Conservation (phyloP, 2,888 invertebrate species). For the Pterostichus madidus region DNA sequence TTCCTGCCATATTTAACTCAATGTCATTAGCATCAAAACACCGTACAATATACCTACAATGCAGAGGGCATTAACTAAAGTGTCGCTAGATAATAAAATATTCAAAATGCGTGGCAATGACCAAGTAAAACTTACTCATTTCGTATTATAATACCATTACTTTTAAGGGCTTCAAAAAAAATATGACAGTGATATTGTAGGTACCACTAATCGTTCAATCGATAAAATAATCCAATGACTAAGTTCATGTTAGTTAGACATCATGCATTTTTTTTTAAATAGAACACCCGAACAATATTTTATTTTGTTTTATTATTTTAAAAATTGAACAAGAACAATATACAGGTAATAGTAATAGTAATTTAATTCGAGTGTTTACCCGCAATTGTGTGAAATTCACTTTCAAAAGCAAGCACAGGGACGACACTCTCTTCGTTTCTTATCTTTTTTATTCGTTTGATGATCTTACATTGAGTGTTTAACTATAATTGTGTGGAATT, state of each 20-base stretch:
- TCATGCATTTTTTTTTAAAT: no score
- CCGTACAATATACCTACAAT: neutral
- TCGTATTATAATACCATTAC: slow-evolving; percentile 9
- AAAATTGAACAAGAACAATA: no score
- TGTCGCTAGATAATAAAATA: slow-evolving; percentile 15
- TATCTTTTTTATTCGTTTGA: no score
- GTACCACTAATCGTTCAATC: neutral
- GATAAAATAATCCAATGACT: slow-evolving; percentile 5
- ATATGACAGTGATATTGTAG: neutral
- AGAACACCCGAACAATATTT: no score
- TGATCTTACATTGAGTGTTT: no score
- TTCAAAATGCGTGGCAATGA: slow-evolving; percentile 7
- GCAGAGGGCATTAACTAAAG: neutral
- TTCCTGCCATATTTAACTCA: slow-evolving; percentile 10
- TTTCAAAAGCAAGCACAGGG: no score
- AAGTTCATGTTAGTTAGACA: neutral
- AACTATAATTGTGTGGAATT: no score
- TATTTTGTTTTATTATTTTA: no score
- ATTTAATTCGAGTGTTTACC: no score
- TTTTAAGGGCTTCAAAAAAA: neutral
- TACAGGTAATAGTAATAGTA: no score
- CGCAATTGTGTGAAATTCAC: no score
- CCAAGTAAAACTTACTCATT: slow-evolving; percentile 9
- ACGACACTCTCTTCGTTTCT: no score
- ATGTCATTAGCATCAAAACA: slow-evolving; percentile 7